Evolutionary conservation across 2,113 vertebrate genomes (phyloP), one percentile per base, ranked within the genome.

Genomic region (Coreoperca whiteheadi): DNA sequence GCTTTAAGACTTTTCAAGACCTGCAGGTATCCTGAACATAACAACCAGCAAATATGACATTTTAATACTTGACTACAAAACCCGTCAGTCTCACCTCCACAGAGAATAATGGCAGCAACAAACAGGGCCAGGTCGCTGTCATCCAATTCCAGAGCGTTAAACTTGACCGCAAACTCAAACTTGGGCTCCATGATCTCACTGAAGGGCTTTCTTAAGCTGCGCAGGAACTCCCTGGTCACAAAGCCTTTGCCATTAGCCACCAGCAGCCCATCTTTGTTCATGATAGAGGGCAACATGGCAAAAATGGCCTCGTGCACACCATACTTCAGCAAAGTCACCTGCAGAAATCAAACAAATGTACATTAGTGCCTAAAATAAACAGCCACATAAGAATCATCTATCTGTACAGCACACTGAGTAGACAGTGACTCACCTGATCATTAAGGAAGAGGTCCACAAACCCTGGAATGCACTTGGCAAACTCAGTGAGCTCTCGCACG

Each of bases 91-190:
- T 97, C 89, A 99, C 98, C 98, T 97, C 98, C 98, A 0, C 98
- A 99, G 34, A 99, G 95, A 93, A 99, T 99, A 77, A 99, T 99
- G 95, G 98, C 97, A 1, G 98, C 98, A 60, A 99, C 97, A 92
- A 99, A 99, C 43, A 99, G 96, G n/a, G 98, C 97, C 92, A 99
- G 95, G 94, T 99, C 98, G 7, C 97, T 99, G 95, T 99, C 98
- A 14, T 99, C 98, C 79, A 99, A 95, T 93, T 99, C 98, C 93
- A 99, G 94, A 30, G 98, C 97, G 0, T 99, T 99, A 95, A 99
- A 99, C 93, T 99, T 99, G 53, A 99, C 96, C 1, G 98, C 98
- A 90, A 99, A 99, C 93, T 99, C 98, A 32, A 99, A 99, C 82
- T 99, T 99, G 93, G 98, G 98, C 94, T 99, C 98, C 92, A 99